phyloP scores from a whole-genome alignment of 2,113 vertebrate species.

The Urocynchramus pylzowi region DNA sequence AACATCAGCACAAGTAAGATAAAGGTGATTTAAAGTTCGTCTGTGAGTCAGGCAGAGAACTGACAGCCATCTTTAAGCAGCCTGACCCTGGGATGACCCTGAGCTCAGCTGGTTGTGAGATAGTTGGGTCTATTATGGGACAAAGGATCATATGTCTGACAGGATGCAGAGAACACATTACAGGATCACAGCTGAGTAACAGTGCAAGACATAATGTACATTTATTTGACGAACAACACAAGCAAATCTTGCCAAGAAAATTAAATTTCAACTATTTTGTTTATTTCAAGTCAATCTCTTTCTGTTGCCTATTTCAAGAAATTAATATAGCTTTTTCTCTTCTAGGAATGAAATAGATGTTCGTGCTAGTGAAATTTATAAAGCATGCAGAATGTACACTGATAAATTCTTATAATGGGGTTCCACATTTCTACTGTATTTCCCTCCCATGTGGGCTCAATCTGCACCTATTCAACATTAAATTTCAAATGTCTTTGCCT shows the following conservation, averaged over 20 bases:
- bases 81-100: slow-evolving; percentile 79
- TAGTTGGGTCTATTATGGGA: slow-evolving; percentile 69
- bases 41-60: slow-evolving; percentile 62
- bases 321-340: slow-evolving; percentile 32
- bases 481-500: neutral
- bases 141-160: slow-evolving; percentile 72
- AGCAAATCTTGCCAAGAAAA: slow-evolving; percentile 57
- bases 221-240: slow-evolving; percentile 54
- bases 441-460: slow-evolving; percentile 17
- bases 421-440: slow-evolving; percentile 4
- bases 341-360: slow-evolving; percentile 29
- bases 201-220: slow-evolving; percentile 51
- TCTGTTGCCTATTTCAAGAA: slow-evolving; percentile 27
- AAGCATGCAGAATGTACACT: slow-evolving; percentile 9
- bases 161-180: slow-evolving; percentile 65
- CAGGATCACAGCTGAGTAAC: slow-evolving; percentile 66
- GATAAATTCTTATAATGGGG: slow-evolving; percentile 31
- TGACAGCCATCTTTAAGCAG: slow-evolving; percentile 80
- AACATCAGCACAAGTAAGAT: slow-evolving; percentile 71
- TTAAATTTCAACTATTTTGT: slow-evolving; percentile 61
- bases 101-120: slow-evolving; percentile 74
- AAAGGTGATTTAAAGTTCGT: slow-evolving; percentile 71
- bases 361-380: slow-evolving; percentile 8
- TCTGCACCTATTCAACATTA: neutral
- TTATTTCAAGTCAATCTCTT: slow-evolving; percentile 53